phyloP scores from a whole-genome alignment of 2,113 vertebrate genomes.

The Triplophysa tibetana region DNA sequence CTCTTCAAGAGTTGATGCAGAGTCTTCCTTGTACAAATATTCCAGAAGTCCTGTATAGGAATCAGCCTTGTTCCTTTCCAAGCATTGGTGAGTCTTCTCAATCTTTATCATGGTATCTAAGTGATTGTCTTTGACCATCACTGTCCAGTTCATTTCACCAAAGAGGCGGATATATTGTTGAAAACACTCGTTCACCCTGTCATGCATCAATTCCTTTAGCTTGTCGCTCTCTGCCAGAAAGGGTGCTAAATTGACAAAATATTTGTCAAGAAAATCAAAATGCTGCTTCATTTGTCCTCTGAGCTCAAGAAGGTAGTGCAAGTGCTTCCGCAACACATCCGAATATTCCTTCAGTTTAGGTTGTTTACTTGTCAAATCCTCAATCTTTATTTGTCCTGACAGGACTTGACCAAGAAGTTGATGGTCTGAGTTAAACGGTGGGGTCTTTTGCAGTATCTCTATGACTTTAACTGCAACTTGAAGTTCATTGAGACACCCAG shows the following conservation, averaged over 20 bases:
- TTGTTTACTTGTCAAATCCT: slow-evolving; percentile 41
- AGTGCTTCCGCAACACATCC: slow-evolving; percentile 55
- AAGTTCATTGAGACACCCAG: slow-evolving; percentile 78
- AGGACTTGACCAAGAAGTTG: slow-evolving; percentile 66
- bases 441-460: slow-evolving; percentile 66
- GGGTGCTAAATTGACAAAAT: slow-evolving; percentile 60
- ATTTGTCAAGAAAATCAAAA: slow-evolving; percentile 63
- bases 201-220: slow-evolving; percentile 49
- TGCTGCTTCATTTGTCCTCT: slow-evolving; percentile 63
- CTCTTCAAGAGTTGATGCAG: slow-evolving; percentile 44
- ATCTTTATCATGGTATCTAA: slow-evolving; percentile 5
- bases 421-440: slow-evolving; percentile 64
- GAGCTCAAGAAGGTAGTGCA: slow-evolving; percentile 65
- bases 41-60: slow-evolving; percentile 62
- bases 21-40: slow-evolving; percentile 35
- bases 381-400: slow-evolving; percentile 62
- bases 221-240: slow-evolving; percentile 56
- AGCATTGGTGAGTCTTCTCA: slow-evolving; percentile 24
- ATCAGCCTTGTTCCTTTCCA: slow-evolving; percentile 64
- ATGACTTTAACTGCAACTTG: slow-evolving; percentile 74
- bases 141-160: slow-evolving; percentile 57
- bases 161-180: slow-evolving; percentile 55
- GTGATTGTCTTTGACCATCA: slow-evolving; percentile 27
- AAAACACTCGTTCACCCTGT: slow-evolving; percentile 60
- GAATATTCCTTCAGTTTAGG: slow-evolving; percentile 52